These are phyloP conservation scores for Pterocles burchelli DNA, from an alignment of 2,113 vertebrate genomes.

Conservation along the genomic window DNA sequence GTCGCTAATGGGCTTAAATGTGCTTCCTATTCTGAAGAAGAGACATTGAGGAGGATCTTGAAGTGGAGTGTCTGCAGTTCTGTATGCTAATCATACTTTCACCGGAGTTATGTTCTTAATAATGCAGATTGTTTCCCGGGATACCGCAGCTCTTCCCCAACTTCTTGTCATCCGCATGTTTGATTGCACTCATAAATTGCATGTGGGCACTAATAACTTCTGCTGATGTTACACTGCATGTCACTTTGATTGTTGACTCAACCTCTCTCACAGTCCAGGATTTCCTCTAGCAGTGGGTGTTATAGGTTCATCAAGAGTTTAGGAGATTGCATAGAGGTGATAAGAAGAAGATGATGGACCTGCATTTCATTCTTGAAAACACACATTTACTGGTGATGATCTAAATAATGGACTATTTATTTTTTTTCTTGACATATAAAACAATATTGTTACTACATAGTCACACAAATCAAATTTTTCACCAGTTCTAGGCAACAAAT, in stretches of 20 bases:
- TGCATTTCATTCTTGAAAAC: background rate
- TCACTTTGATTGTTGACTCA: background rate
- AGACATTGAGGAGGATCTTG: background rate
- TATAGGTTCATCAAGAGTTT: background rate
- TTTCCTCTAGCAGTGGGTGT: background rate
- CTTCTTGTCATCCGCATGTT: background rate
- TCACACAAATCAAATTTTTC: background rate
- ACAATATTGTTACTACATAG: background rate
- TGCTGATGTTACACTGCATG: background rate
- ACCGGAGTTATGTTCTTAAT: background rate
- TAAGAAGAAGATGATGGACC: background rate
- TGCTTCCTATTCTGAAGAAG: background rate
- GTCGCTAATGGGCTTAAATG: background rate
- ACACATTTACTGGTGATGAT: background rate
- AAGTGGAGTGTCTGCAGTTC: constrained; percentile 6
- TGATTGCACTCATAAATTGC: constrained; percentile 12
- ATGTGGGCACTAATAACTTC: background rate
- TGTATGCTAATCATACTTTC: background rate
- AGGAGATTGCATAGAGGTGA: background rate
- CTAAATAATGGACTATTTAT: background rate
- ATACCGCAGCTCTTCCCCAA: constrained; percentile 1
- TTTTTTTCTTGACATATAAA: background rate
- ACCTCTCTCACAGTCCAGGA: background rate
- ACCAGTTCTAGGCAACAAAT: background rate
- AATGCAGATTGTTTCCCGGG: constrained; percentile 53